Evolutionary conservation across 1,140 invertebrate genomes (phyloP), one percentile per base, ranked within the genome.

Genomic region (Heliconius hermathena): DNA sequence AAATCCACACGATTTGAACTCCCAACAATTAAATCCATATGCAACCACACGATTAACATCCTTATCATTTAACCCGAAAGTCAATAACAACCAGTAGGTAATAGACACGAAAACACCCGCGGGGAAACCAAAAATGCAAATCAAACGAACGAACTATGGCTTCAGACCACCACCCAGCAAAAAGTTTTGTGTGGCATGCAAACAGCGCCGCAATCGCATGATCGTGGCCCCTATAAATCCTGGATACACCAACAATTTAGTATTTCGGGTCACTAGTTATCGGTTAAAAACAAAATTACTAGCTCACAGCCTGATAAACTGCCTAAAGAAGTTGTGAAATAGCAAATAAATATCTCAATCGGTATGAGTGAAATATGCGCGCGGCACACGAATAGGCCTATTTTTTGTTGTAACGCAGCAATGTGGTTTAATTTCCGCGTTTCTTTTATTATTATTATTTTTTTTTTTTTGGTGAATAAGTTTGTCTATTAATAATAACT

Each of bases 261-360:
- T 83, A 84, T 86, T 87, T 86, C 83, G 86, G 84, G 82, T 85
- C 84, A 83, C 82, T 82, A 86, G 85, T 87, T 87, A 87, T 87
- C 84, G 84, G 85, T 87, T 84, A 88, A 88, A 88, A 88, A 88
- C 84, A 84, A 86, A 87, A 87, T 87, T 87, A 87, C 84, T 84
- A 81, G 66, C 76, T 57, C 74, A 72, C 80, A 75, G 82, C 76
- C 81, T 81, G 83, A 84, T 87, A 84, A 83, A 84, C 83, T 83
- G 82, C 83, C 83, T 83, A 83, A 82, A 82, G 81, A 89, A 91
- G 84, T 91, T 91, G 89, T 88, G 83, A 89, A 91, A 89, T 89
- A 89, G 82, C 81, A 81, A 89, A 91, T 90, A 90, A 89, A 91
- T 89, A 91, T 90, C 88, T 89, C 90, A 89, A 90, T 91, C 84